Base-by-base conservation (phyloP, 2,797 vertebrate species). In the Acanthopagrus latus region DNA sequence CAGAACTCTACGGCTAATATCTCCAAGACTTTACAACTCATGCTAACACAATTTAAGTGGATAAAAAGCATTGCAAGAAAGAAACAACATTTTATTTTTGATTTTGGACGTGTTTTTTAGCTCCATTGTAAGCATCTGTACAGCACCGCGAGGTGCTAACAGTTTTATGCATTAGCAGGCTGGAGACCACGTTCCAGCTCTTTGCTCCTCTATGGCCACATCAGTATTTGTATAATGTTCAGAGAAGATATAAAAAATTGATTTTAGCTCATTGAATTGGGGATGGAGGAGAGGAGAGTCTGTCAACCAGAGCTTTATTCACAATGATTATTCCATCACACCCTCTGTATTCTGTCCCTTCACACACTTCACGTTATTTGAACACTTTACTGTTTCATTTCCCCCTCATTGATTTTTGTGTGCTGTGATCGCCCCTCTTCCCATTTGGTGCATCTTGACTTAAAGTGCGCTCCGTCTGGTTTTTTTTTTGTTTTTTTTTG, bases 331-430 rank as follows among this genome's bases (percentile, higher is more conserved):
- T 74, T 83, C 65, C 66, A 78, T 87, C 82, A 86, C 86, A 84
- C 74, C 71, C 62, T 66, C 55, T 64, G 18, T 52, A 76, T 63
- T 70, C 65, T 48, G 65, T 80, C 70, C 67, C 77, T 81, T 87
- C 71, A 78, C 85, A 85, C 84, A 68, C 83, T 80, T 78, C 72
- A 80, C 73, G 76, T 74, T 46, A 85, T 83, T 81, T 66, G 60
- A 87, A 76, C 65, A 69, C 76, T 73, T 71, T 56, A 47, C 64
- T 74, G 64, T 88, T 87, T 89, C 75, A 88, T 82, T 84, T 83
- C 76, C 82, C 83, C 38, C 67, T 38, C 78, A 84, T 91, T 76
- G 84, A 90, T 90, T 90, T 85, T 62, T 57, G 41, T n/a, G 56
- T 72, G 51, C 59, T 65, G 33, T 83, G 72, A 76, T 80, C 70